Base-by-base conservation (phyloP, 2,113 vertebrate species). In the Oostethus manadensis region DNA sequence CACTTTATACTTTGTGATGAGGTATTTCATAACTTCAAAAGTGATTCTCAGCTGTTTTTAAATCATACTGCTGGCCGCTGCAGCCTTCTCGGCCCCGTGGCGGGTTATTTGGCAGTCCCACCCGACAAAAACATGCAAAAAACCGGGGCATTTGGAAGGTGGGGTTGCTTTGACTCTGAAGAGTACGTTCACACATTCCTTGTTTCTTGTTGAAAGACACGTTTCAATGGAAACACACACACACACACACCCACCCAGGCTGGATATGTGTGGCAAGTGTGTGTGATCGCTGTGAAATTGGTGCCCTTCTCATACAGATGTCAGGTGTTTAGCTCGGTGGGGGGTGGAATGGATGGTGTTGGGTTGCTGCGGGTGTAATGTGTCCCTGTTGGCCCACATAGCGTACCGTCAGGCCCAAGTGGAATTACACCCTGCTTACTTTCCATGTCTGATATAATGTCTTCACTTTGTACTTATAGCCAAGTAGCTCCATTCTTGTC, bases 281-380 rank as follows among this genome's bases (percentile, higher is more conserved):
- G 13, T 29, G 22, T 29, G 49, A 51, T 26, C 40, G 13, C 73
- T 69, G 81, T 69, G 76, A 78, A 74, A 72, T 80, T 58, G 76
- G 58, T 78, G 49, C 76, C 83, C 74, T 84, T 72, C 78, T 79
- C 64, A 20, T 64, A 6, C 80, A 78, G 78, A 83, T 87, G 83
- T 82, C 83, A 80, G 77, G 82, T 86, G 83, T 84, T 84, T 79
- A 68, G 78, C 71, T 86, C 82, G 85, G 83, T 80, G 70, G 55
- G 73, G 77, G 74, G 59, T 10, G 23, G 60, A 23, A 76, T 50
- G 38, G 62, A 73, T 82, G 80, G 85, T 81, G 72, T 85, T 55
- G 76, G 74, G 83, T 85, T 82, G 68, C 85, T 45, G 55, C 40
- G 73, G 75, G 63, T 70, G 77, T 72, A 50, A 51, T 13, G 62